Percentiles rank a stretch among this genome's conserved stretches.
phyloP scores from a whole-genome alignment of 2,888 invertebrate species.

The Myathropa florea region DNA sequence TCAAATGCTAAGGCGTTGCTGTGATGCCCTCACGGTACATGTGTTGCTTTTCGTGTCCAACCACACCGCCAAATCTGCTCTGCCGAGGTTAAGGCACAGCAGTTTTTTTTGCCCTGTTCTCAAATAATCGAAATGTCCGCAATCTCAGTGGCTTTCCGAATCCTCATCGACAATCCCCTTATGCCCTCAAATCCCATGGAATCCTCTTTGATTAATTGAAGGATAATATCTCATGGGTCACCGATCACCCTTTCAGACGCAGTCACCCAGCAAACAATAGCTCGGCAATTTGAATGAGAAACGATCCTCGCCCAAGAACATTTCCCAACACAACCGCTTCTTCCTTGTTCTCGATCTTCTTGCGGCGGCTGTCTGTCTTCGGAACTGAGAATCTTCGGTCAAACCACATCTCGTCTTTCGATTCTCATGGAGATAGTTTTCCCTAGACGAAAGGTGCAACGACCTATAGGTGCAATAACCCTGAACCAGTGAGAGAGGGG shows the following conservation, averaged over 20 bases:
- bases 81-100: not conserved
- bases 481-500: not conserved
- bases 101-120: not conserved
- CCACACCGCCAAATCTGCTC: not conserved
- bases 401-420: slow-evolving; percentile 27
- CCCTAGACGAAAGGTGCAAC: slow-evolving; percentile 47
- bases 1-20: no score
- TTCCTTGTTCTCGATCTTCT: not conserved
- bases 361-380: slow-evolving; percentile 1
- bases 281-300: slow-evolving; percentile 60
- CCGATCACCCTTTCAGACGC: slow-evolving; percentile 43
- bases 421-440: slow-evolving; percentile 67
- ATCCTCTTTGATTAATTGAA: slow-evolving; percentile 67
- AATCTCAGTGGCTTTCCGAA: not conserved
- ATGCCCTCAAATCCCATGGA: slow-evolving; percentile 34
- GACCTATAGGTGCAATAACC: slow-evolving; percentile 13
- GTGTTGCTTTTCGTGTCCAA: not conserved
- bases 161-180: slow-evolving; percentile 5
- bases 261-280: slow-evolving; percentile 52
- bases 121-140: not conserved
- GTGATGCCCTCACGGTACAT: no score
- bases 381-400: slow-evolving; percentile 18
- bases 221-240: slow-evolving; percentile 69
- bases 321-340: not conserved
- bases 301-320: slow-evolving; percentile 36